A percentile compares a stretch with the other conserved stretches of the same genome.
These are phyloP conservation scores for Sinotaia quadrata DNA, from an alignment of 2,888 invertebrate genomes.

Conservation along the genomic window DNA sequence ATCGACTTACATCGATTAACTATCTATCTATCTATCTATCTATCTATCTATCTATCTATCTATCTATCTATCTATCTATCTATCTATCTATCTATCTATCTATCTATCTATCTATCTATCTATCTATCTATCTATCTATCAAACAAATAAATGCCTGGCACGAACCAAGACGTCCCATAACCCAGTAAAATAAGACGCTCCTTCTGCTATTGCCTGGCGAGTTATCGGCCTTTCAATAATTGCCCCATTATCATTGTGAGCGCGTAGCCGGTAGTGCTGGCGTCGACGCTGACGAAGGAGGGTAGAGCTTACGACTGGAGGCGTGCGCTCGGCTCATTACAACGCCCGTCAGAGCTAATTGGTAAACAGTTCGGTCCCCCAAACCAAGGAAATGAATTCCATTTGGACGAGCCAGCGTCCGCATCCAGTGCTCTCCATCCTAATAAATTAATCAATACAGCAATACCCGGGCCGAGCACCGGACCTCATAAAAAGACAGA, in stretches of 20 bases:
- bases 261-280: constrained; percentile 5
- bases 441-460: constrained; percentile 29
- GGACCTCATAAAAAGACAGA: constrained; percentile 8
- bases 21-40: too few species aligned
- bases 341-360: constrained; percentile 19
- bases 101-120: too few species aligned
- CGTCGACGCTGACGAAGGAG: neutral
- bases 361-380: constrained; percentile 26
- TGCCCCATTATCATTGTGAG: constrained; percentile 19
- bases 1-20: too few species aligned
- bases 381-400: constrained; percentile 30
- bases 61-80: too few species aligned
- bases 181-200: too few species aligned
- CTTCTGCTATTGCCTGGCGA: neutral
- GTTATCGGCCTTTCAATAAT: constrained; percentile 20
- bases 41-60: too few species aligned
- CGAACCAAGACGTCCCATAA: too few species aligned
- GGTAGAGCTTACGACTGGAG: constrained; percentile 1
- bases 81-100: too few species aligned
- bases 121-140: too few species aligned
- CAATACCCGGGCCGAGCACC: constrained; percentile 14
- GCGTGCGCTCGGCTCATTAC: constrained; percentile 20
- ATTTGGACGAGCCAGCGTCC: constrained; percentile 29
- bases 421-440: constrained; percentile 29
- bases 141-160: too few species aligned